These are phyloP conservation scores for Phoxinus dragarum DNA, from an alignment of 2,797 vertebrate species.

Conservation along the genomic window DNA sequence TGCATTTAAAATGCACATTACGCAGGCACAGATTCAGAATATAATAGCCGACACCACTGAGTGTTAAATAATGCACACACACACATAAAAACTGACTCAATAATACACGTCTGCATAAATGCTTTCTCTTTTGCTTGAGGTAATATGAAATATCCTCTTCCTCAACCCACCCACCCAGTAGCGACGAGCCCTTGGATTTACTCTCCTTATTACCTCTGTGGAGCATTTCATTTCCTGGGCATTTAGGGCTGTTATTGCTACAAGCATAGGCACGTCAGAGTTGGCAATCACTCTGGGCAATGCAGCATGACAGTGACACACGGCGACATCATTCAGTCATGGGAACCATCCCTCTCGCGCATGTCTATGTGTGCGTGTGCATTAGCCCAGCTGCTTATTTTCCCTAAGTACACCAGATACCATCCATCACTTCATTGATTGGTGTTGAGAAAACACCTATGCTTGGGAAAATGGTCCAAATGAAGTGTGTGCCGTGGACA, in stretches of 20 bases:
- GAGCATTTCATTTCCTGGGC: conserved; percentile 71
- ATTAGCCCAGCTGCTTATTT: conserved; percentile 48
- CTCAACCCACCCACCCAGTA: conserved; percentile 39
- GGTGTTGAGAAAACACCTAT: conserved; percentile 62
- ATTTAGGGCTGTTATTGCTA: conserved; percentile 69
- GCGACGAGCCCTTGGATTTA: conserved; percentile 67
- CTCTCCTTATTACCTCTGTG: conserved; percentile 70
- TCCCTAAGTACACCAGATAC: conserved; percentile 47
- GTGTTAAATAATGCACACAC: conserved; percentile 48
- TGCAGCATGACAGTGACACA: conserved; percentile 68
- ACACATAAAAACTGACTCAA: conserved; percentile 12
- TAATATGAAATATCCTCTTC: conserved; percentile 67
- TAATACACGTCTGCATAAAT: conserved; percentile 15
- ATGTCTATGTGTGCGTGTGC: conserved; percentile 35
- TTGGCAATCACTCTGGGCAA: conserved; percentile 71
- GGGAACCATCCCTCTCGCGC: conserved; percentile 33
- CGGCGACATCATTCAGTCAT: conserved; percentile 51
- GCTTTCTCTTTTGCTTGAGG: conserved; percentile 52
- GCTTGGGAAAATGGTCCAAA: conserved; percentile 39
- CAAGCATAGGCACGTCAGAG: conserved; percentile 61
- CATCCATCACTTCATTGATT: conserved; percentile 59
- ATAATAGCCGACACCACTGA: not conserved
- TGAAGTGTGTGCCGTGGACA: conserved; percentile 65
- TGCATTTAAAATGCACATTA: not conserved
- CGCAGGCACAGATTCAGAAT: not conserved